Conservation (phyloP, 2,888 invertebrate genomes). For the Resseliella maxima region DNA sequence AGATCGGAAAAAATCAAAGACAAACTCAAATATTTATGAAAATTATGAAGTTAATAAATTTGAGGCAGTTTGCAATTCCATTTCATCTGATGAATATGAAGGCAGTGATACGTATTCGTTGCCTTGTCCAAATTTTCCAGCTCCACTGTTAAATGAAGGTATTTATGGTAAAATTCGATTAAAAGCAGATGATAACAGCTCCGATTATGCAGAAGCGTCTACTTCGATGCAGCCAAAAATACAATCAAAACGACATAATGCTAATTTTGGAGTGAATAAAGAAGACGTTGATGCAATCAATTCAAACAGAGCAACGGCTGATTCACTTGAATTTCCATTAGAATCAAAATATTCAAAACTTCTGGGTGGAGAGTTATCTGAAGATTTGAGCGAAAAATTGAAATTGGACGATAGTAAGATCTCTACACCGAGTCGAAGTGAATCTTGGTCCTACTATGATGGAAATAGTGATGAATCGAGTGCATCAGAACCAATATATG, state of each 20-base stretch:
- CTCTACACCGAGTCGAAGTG: constrained; percentile 61
- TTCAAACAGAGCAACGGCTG: constrained; percentile 62
- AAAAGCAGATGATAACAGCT: neutral
- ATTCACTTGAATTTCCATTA: constrained; percentile 63
- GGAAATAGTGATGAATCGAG: constrained; percentile 60
- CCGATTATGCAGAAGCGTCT: neutral
- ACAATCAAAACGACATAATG: constrained; percentile 63
- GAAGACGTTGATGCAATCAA: neutral
- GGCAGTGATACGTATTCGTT: constrained; percentile 17
- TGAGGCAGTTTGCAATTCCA: neutral
- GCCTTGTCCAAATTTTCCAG: constrained; percentile 66
- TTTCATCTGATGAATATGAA: constrained; percentile 57
- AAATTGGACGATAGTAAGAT: neutral
- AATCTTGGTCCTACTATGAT: constrained; percentile 66
- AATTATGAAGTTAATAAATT: neutral
- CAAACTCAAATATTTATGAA: constrained; percentile 56
- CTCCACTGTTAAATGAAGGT: constrained; percentile 62
- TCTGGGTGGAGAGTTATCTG: constrained; percentile 56
- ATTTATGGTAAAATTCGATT: constrained; percentile 62
- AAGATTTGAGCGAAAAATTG: constrained; percentile 56
- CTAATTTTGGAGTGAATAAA: constrained; percentile 63
- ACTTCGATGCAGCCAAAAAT: constrained; percentile 62
- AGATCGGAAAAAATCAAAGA: constrained; percentile 44
- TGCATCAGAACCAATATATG: constrained; percentile 66
- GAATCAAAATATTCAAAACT: constrained; percentile 59